Evolutionary conservation across 2,888 invertebrate species (phyloP), one percentile per base, ranked within the genome.

Genomic region (Sialis lutaria): DNA sequence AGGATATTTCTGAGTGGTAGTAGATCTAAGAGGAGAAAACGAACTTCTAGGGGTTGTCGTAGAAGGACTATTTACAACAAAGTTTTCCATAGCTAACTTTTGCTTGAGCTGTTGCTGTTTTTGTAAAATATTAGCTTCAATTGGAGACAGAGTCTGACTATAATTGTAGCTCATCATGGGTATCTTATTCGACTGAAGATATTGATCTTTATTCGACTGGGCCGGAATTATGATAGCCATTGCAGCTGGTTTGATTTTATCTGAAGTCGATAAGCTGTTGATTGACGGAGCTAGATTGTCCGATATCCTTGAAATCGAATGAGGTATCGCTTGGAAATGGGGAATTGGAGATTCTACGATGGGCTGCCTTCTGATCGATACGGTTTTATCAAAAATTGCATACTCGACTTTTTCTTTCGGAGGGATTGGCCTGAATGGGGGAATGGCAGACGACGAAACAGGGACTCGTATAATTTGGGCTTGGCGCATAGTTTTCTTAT

Each of bases 351-450:
- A 57, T 45, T 61, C 63, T 0, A 46, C 45, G 6, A 48, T 42
- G 10, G 52, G 51, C 5, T 52, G 50, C 32, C 49, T 53, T 42
- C 52, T 48, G 34, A 53, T 32, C 54, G 52, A 55, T 55, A 52
- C 46, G 58, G 55, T 63, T 61, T 60, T 58, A 56, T 51, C 50
- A 13, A 53, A 42, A 30, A 48, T 46, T 41, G 54, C 50, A 37
- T 48, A 45, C 53, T 63, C 60, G 2, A 49, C 45, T 35, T 37
- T 30, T 5, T 32, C 13, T 10, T 75, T 77, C 30, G 79, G 74
- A 40, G 86, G 84, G 52, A 87, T 70, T 0, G 87, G 87, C 58
- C 75, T 82, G 64, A 88, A 88, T 0, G 84, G 79, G 33, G 88
- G 88, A 9, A 42, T 33, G 5, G 34, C 2, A 1, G 30, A 32